A percentile compares a stretch with the other conserved stretches of the same genome.
Evolutionary conservation across 2,113 vertebrate genomes (phyloP).

Genomic region (Cavia porcellus): DNA sequence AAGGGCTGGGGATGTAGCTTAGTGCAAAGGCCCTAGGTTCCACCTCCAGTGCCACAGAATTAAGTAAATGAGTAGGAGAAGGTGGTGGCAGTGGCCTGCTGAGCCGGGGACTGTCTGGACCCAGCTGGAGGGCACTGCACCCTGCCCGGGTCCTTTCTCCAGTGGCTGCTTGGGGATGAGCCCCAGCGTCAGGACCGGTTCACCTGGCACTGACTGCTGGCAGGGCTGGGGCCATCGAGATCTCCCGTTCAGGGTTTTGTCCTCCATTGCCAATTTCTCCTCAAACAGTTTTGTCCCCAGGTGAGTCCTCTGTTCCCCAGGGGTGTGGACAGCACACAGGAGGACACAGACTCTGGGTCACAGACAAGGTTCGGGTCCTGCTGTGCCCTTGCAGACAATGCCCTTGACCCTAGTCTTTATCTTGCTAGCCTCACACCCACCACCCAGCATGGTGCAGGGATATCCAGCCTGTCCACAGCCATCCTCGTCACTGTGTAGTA

Average conservation of each 20-base stretch:
- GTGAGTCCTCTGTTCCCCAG: background rate
- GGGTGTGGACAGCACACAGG: fast-evolving
- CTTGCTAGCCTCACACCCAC: background rate
- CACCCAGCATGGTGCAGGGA: background rate
- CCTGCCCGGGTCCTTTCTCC: background rate
- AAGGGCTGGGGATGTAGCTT: background rate
- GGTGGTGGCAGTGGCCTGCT: background rate
- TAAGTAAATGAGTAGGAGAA: background rate
- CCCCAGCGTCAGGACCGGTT: background rate
- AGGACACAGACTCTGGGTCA: background rate
- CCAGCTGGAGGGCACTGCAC: no score
- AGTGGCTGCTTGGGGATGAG: background rate
- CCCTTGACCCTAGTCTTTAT: background rate
- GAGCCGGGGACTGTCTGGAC: background rate
- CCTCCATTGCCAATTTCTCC: background rate
- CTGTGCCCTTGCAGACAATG: no score
- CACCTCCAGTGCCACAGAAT: background rate
- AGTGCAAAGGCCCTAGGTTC: background rate
- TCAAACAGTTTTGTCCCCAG: background rate
- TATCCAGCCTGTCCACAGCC: background rate
- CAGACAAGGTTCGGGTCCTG: background rate
- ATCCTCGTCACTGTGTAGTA: background rate
- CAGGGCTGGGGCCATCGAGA: background rate
- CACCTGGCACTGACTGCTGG: background rate
- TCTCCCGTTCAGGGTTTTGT: background rate